Base-by-base conservation (phyloP, 1,140 invertebrate species). In the Danaus melanippus region DNA sequence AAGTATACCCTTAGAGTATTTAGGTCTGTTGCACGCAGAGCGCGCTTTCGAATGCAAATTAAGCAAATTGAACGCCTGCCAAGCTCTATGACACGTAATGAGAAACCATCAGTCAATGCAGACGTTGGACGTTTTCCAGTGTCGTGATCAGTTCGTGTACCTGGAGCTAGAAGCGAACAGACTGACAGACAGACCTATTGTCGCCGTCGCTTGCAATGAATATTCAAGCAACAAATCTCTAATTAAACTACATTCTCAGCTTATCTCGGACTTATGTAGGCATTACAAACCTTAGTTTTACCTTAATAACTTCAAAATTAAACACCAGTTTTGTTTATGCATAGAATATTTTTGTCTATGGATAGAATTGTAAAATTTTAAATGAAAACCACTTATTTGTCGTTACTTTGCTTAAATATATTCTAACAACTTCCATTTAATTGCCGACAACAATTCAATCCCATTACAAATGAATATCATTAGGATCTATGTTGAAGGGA, bases 31-130 rank as follows among this genome's bases (percentile, higher is more conserved):
- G 60, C 71, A 69, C 61, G 66, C 53, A 62, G 56, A 56, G 56
- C 52, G 71, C 60, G 67, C 59, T 62, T 67, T 68, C 62, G 72
- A 73, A 84, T 81, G 69, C 76, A 75, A 71, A 81, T 69, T 74
- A 70, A 73, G 75, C 66, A 50, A 60, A 56, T 78, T 80, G 76
- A 74, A 60, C 60, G 45, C 55, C 56, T 78, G 78, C 80, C 80
- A 84, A 79, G 67, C 58, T 55, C 69, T 65, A 47, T 62, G 67
- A 54, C 71, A 71, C 71, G 72, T 74, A 66, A 71, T 44, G 46
- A 70, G 74, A 74, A 74, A 73, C 63, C 51, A 71, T 72, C 58
- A 56, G 67, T 64, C 65, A 62, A 61, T 71, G 74, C 64, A 73
- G 76, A 72, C 66, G 74, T 75, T 79, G 67, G 67, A 77, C 74